phyloP scores from a whole-genome alignment of 2,797 vertebrate species.

The Octomys mimax region DNA sequence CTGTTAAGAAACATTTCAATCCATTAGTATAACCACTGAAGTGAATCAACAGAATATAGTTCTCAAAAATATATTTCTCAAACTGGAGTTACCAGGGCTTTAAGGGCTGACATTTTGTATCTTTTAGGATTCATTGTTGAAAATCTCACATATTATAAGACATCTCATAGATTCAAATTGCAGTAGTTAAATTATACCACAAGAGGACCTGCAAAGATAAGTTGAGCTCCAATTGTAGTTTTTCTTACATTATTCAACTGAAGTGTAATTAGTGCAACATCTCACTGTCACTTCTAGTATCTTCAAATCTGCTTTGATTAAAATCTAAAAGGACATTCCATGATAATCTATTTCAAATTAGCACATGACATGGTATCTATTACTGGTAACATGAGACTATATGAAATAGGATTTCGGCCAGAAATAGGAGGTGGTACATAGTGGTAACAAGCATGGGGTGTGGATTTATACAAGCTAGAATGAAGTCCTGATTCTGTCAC shows the following conservation, averaged over 20 bases:
- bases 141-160: conserved; percentile 44
- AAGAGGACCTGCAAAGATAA: conserved; percentile 87
- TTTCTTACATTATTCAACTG: conserved; percentile 56
- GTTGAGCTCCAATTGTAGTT: conserved; percentile 67
- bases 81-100: conserved; percentile 6
- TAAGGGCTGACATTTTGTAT: conserved; percentile 44
- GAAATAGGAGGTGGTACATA: not conserved
- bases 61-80: conserved; percentile 35
- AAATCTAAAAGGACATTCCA: conserved; percentile 40
- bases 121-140: conserved; percentile 53
- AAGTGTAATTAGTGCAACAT: conserved; percentile 55
- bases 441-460: not conserved
- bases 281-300: conserved; percentile 33
- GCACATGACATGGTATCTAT: not conserved
- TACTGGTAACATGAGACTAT: not conserved
- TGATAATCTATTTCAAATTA: conserved; percentile 67
- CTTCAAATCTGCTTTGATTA: conserved; percentile 23
- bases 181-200: conserved; percentile 83
- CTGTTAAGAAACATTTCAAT: conserved; percentile 1
- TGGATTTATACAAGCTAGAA: not conserved
- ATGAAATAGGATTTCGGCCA: conserved; percentile 34
- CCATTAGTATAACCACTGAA: conserved; percentile 53
- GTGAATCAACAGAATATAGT: conserved; percentile 6
- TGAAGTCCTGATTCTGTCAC: not conserved
- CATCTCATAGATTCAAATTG: conserved; percentile 26